These are phyloP conservation scores for Hypanus sabinus DNA, from an alignment of 2,113 vertebrate genomes.

Conservation along the genomic window DNA sequence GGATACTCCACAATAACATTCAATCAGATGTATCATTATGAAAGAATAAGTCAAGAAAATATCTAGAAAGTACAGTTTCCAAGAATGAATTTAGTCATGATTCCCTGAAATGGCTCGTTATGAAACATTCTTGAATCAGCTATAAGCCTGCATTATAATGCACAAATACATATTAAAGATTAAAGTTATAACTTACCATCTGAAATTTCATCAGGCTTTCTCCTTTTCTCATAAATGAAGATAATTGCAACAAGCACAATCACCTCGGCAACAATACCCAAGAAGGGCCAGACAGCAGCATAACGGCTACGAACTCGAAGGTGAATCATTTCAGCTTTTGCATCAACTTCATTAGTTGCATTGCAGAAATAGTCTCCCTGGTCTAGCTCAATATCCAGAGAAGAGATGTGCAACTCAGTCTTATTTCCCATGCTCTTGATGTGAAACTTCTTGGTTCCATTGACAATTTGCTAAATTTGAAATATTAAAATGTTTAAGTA, in stretches of 20 bases:
- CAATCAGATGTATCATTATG: background rate
- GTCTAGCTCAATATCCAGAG: conserved; percentile 61
- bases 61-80: too few relatives aligned
- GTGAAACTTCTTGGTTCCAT: conserved; percentile 54
- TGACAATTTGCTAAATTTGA: conserved; percentile 51
- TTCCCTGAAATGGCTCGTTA: background rate
- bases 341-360: conserved; percentile 49
- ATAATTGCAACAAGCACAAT: conserved; percentile 86
- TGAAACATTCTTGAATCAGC: background rate
- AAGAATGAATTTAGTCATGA: too few relatives aligned
- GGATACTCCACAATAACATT: background rate
- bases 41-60: background rate
- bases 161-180: background rate
- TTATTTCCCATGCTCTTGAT: conserved; percentile 58
- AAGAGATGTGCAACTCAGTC: conserved; percentile 59
- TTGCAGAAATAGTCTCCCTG: conserved; percentile 67
- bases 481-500: background rate
- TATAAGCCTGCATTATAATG: background rate
- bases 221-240: conserved; percentile 94
- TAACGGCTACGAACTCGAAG: conserved; percentile 81
- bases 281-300: conserved; percentile 92
- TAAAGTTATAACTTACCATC: conserved; percentile 68
- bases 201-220: conserved; percentile 80
- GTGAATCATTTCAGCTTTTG: background rate
- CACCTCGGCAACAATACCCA: conserved; percentile 91